Base-by-base conservation (phyloP, 2,797 vertebrate genomes). In the Sebastes minor region DNA sequence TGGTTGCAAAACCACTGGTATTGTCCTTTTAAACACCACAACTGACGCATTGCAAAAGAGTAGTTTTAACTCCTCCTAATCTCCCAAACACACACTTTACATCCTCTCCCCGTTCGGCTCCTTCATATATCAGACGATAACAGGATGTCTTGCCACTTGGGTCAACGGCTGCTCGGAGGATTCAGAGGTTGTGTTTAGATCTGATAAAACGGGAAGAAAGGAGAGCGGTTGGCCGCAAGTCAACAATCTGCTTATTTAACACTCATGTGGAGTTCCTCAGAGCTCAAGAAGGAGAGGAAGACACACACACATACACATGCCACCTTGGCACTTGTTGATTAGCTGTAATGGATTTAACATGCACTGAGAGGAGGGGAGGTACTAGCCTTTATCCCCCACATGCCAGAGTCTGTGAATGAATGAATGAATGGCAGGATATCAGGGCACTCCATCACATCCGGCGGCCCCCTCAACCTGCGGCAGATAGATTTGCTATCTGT, bases 171-270 rank as follows among this genome's bases (percentile, higher is more conserved):
- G 82, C 74, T 57, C 57, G 1, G 67, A 73, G 56, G 74, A 76
- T 35, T 79, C 77, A 32, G 71, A 72, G 60, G 83, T 80, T 46
- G 74, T 68, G 89, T 82, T 89, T 49, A 2, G 33, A 85, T 86
- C 73, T 74, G 86, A 92, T 84, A 35, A 82, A 82, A 76, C 6
- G 6, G 20, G 33, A 38, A 68, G 42, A 83, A 64, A 86, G 81
- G 49, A 5, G 62, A 73, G 22, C 49, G 18, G 14, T 12, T 89
- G 91, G 89, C 86, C 0, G 1, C 20, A 2, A 76, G 66, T 93
- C 91, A 89, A 92, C 81, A 87, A 83, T 84, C 62, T 74, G 85
- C 78, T 86, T 80, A 62, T 73, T 91, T 67, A 82, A 85, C 73
- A 75, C 73, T 71, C 49, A 2, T 22, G 62, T 16, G 8, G 63